Base-by-base conservation (phyloP, 2,113 vertebrate species). In the Cisticola juncidis region DNA sequence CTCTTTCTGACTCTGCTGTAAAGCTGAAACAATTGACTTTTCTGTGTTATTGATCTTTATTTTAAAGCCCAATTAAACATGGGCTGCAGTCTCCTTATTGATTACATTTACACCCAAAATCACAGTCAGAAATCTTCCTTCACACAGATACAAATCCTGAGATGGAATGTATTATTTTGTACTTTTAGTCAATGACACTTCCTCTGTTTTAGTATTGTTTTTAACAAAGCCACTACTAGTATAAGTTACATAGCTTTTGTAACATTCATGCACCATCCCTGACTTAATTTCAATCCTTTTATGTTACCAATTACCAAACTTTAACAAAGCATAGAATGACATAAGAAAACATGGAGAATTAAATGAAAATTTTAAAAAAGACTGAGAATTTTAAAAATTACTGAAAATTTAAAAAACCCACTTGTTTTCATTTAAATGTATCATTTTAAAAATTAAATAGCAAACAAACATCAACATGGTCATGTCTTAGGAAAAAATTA, bases 11-110 rank as follows among this genome's bases (percentile, higher is more conserved):
- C 93, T 99, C 99, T 11, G 99, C 98, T 95, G 98, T 98, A 97
- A 99, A 99, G 98, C 99, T 99, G 98, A 97, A 99, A 99, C 94
- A 98, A 98, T 98, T 90, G 97, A 97, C 97, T 93, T 93, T 95
- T 96, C 94, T 96, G 88, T 88, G 93, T 98, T 98, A 98, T 98
- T 93, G 97, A 98, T 98, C 98, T 98, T 70, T 93, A 97, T 97
- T 98, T 98, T 97, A 98, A 97, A 97, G 97, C 97, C 97, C 97
- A 98, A 98, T 98, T 98, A 98, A 98, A 98, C 92, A 96, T 81
- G 85, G 95, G 56, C 91, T 83, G 84, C 86, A 78, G 92, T 81
- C 45, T 92, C 25, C 90, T 85, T 82, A 91, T 72, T 94, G 82
- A 97, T 95, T 96, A 95, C 56, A 85, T 68, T 93, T 92, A 94